These are phyloP conservation scores for Poecilia gillii DNA, from an alignment of 2,797 vertebrate species.

Conservation along the genomic window DNA sequence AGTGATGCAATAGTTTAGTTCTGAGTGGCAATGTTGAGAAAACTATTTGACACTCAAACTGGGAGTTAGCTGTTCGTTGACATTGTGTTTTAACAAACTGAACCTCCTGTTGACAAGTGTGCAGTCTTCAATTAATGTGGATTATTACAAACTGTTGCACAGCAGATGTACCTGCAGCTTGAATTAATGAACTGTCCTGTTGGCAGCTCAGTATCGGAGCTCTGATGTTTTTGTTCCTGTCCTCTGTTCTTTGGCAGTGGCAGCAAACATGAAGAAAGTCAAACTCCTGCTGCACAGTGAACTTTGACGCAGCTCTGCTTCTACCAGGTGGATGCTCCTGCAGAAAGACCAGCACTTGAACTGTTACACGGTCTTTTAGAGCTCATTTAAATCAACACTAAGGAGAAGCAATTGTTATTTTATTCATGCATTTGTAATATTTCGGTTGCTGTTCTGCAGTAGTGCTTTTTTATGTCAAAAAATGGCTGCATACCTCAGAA, in stretches of 20 bases:
- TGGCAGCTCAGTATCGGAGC: not conserved
- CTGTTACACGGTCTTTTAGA: constrained; percentile 9
- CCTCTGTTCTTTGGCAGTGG: constrained; percentile 59
- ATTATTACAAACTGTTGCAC: constrained; percentile 3
- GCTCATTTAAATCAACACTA: constrained; percentile 21
- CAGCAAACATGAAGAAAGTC: constrained; percentile 71
- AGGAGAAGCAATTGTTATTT: not conserved
- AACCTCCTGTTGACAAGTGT: not conserved
- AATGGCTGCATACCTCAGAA: not conserved
- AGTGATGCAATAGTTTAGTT: constrained; percentile 9
- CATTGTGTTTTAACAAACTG: not conserved
- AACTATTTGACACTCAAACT: not conserved
- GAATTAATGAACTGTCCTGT: not conserved
- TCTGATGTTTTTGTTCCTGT: not conserved
- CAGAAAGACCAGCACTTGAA: constrained; percentile 2
- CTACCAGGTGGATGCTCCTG: not conserved
- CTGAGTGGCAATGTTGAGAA: not conserved
- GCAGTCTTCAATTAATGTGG: not conserved
- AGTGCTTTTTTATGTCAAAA: not conserved
- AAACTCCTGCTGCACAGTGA: constrained; percentile 56
- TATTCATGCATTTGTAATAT: not conserved
- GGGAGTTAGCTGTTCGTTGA: constrained; percentile 1
- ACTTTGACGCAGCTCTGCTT: constrained; percentile 46
- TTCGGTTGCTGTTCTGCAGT: not conserved
- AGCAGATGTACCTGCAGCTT: not conserved